These are phyloP conservation scores for Pectinophora gossypiella DNA, from an alignment of 1,140 invertebrate genomes.

Conservation along the genomic window DNA sequence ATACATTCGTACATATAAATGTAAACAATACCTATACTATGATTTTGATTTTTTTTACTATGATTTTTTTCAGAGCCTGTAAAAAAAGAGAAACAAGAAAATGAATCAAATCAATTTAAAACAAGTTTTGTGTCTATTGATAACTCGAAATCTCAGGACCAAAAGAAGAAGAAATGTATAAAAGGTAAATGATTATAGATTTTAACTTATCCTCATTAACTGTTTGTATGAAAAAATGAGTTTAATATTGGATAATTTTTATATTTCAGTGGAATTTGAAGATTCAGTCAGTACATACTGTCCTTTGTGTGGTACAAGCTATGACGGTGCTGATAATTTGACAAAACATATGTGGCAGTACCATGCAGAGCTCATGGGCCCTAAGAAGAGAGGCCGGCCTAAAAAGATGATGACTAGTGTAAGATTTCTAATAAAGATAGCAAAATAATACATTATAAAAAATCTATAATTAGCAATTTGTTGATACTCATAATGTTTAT, in stretches of 20 bases:
- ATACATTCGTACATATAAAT: no score
- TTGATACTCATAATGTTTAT: no score
- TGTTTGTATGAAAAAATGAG: no score
- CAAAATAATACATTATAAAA: no score
- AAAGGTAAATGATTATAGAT: slow-evolving; percentile 26
- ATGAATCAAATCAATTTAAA: background rate
- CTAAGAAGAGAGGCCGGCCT: slow-evolving; percentile 50
- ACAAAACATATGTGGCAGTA: slow-evolving; percentile 50
- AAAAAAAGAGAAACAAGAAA: slow-evolving; percentile 13
- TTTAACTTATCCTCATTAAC: no score
- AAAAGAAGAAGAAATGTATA: slow-evolving; percentile 25
- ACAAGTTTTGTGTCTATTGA: background rate
- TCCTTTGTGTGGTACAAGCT: slow-evolving; percentile 40
- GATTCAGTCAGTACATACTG: slow-evolving; percentile 31
- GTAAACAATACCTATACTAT: no score
- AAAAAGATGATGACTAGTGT: slow-evolving; percentile 39
- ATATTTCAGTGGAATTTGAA: slow-evolving; percentile 31
- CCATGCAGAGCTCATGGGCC: slow-evolving; percentile 51
- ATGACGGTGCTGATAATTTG: slow-evolving; percentile 32
- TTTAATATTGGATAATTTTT: no score
- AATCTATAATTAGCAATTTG: no score
- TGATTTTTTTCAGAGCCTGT: slow-evolving; percentile 18
- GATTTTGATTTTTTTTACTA: no score
- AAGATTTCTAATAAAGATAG: no score
- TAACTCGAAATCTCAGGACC: slow-evolving; percentile 16